Conservation (phyloP, 2,113 vertebrate species). For the Diadophis punctatus region DNA sequence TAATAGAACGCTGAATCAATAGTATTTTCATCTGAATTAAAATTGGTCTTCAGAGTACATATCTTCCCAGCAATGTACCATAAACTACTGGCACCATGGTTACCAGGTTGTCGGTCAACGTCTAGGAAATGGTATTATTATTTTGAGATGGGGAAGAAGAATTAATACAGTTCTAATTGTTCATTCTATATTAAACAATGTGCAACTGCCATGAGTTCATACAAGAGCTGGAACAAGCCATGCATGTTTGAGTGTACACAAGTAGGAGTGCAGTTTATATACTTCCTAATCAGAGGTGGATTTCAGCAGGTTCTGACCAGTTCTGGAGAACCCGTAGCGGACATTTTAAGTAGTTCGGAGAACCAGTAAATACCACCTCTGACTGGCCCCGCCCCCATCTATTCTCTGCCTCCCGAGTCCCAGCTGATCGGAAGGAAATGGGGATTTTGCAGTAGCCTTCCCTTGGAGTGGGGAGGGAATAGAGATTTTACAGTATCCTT, state of each 20-base stretch:
- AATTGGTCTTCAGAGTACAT: not conserved
- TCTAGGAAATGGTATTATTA: not conserved
- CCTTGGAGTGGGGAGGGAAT: too few relatives aligned
- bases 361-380: too few relatives aligned
- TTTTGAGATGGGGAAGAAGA: not conserved
- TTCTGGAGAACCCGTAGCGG: too few relatives aligned
- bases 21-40: not conserved
- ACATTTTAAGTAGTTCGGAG: too few relatives aligned
- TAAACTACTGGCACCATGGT: not conserved
- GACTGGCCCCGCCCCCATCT: too few relatives aligned
- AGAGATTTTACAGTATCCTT: too few relatives aligned
- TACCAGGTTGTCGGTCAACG: not conserved
- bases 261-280: not conserved
- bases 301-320: too few relatives aligned
- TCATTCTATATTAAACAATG: not conserved
- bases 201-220: accelerated
- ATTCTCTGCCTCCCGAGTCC: too few relatives aligned
- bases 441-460: too few relatives aligned
- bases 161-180: not conserved
- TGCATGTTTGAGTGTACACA: not conserved
- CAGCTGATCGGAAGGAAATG: too few relatives aligned
- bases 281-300: too few relatives aligned
- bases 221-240: not conserved
- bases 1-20: not conserved
- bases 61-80: slow-evolving; percentile 2